Percentiles rank a stretch among this genome's conserved stretches.
Conservation (phyloP, 53 echinoderm and acorn worm species). For the Holothuria leucospilota region DNA sequence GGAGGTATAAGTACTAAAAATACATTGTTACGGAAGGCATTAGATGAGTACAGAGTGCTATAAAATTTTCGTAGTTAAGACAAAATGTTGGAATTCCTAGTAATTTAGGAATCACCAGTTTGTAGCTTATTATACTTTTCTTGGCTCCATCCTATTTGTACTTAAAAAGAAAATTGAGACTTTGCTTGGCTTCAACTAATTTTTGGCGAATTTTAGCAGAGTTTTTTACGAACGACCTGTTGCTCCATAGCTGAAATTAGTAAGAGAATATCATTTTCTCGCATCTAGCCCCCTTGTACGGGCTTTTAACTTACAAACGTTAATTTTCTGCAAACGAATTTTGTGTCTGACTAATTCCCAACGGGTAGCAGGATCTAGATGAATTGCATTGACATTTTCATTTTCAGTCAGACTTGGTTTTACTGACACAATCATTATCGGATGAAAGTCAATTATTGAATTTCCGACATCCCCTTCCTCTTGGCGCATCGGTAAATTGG, state of each 20-base stretch:
- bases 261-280: conserved; percentile 1
- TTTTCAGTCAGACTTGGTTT: conserved; percentile 14
- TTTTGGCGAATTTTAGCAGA: no score
- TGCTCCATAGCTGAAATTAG: conserved; percentile 35
- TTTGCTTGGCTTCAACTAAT: no score
- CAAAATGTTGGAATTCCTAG: no score
- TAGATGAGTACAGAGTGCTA: no score
- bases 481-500: background rate
- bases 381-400: background rate
- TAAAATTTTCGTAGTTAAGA: no score
- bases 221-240: background rate
- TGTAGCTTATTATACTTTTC: no score
- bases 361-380: conserved; percentile 2
- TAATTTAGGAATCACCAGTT: no score
- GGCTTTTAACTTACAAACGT: background rate
- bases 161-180: no score
- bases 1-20: no score
- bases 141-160: no score
- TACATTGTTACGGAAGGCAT: no score
- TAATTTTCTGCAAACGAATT: conserved; percentile 24
- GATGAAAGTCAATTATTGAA: conserved; percentile 19
- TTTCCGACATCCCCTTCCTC: conserved; percentile 28
- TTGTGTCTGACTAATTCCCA: conserved; percentile 55
- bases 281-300: background rate
- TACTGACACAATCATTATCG: conserved; percentile 35